Evolutionary conservation across 2,113 vertebrate genomes (phyloP).

Genomic region (Callipepla squamata): DNA sequence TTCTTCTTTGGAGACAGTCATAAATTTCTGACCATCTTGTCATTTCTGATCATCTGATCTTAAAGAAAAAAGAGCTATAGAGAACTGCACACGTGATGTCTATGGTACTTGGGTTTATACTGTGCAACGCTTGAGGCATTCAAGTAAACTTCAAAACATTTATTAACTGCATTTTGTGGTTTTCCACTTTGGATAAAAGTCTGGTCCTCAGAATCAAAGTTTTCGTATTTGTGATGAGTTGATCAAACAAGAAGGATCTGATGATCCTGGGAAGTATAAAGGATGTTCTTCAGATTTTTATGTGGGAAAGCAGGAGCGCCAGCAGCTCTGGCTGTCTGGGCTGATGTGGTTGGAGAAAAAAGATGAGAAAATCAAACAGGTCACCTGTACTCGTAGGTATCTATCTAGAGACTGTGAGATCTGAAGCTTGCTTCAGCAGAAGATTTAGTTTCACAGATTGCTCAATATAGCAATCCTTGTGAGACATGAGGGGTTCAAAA

Average conservation of each 20-base stretch:
- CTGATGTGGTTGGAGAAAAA: neutral
- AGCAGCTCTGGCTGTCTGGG: neutral
- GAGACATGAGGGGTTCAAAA: neutral
- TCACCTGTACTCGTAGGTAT: neutral
- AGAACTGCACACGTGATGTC: neutral
- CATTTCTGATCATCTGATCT: neutral
- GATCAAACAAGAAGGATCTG: neutral
- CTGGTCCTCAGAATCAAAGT: neutral
- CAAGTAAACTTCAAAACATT: neutral
- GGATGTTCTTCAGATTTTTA: neutral
- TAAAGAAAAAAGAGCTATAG: neutral
- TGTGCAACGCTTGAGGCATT: neutral
- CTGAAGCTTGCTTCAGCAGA: neutral
- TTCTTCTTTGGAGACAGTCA: neutral
- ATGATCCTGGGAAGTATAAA: neutral
- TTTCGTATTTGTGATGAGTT: neutral
- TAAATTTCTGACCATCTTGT: neutral
- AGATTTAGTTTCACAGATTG: neutral
- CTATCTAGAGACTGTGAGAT: neutral
- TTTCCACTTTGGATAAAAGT: neutral
- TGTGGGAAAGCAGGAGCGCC: neutral
- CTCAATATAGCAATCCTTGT: neutral
- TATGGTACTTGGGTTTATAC: neutral
- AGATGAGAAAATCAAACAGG: neutral
- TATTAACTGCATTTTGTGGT: neutral